Evolutionary conservation across 2,797 vertebrate genomes (phyloP).

Genomic region (Pempheris klunzingeri): DNA sequence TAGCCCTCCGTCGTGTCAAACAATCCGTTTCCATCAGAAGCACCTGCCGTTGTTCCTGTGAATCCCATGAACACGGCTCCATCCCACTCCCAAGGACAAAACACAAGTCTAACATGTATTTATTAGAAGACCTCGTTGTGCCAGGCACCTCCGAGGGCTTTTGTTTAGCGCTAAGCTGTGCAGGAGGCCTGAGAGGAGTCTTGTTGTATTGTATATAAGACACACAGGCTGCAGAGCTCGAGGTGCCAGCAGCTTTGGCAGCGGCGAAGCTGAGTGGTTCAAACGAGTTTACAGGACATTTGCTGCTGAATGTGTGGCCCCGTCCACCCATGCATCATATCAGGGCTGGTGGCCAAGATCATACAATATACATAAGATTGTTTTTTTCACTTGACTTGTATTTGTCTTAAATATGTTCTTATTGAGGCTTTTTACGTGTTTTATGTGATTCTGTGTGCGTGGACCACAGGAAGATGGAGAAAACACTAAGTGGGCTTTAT

Average conservation of each 20-base stretch:
- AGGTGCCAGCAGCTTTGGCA: conserved; percentile 59
- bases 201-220: conserved; percentile 63
- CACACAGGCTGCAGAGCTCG: conserved; percentile 47
- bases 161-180: conserved; percentile 52
- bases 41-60: conserved; percentile 26
- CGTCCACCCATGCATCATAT: conserved; percentile 17
- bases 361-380: not conserved
- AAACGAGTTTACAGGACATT: conserved; percentile 48
- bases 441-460: no score
- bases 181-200: conserved; percentile 39
- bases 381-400: no score
- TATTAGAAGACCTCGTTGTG: conserved; percentile 49
- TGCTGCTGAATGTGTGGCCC: not conserved
- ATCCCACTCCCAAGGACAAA: conserved; percentile 63
- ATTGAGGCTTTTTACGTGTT: no score
- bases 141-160: conserved; percentile 45
- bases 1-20: conserved; percentile 33
- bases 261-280: conserved; percentile 27
- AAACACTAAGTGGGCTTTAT: not conserved
- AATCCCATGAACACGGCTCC: conserved; percentile 49
- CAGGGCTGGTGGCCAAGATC: not conserved
- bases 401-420: no score
- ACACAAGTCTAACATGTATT: conserved; percentile 44
- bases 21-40: conserved; percentile 3
- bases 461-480: no score